phyloP scores from a whole-genome alignment of 2,888 invertebrate genomes.

The Ormyrus pomaceus region DNA sequence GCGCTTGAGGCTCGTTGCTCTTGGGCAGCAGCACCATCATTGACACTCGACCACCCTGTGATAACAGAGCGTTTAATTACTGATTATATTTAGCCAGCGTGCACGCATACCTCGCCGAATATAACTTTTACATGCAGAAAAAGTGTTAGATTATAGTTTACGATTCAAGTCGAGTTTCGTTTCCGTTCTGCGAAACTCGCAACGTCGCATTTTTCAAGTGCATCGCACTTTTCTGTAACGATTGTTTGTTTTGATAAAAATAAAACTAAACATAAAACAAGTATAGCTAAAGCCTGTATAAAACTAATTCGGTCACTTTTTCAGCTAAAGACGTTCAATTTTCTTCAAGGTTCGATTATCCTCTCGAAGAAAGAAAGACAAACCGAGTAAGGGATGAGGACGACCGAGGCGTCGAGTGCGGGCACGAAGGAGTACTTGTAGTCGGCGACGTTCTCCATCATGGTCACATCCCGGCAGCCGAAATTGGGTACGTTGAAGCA shows the following conservation, averaged over 20 bases:
- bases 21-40: conserved; percentile 81
- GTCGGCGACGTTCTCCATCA: conserved; percentile 82
- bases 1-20: conserved; percentile 74
- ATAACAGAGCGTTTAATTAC: not conserved
- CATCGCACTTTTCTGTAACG: too few relatives aligned
- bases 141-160: too few relatives aligned
- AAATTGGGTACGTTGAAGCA: conserved; percentile 81
- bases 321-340: too few relatives aligned
- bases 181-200: too few relatives aligned
- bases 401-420: conserved; percentile 81
- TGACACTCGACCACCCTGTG: conserved; percentile 80
- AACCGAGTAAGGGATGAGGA: conserved; percentile 87
- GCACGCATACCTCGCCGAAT: not conserved
- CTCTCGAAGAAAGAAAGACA: conserved; percentile 60
- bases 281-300: too few relatives aligned
- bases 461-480: conserved; percentile 80
- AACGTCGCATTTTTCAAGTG: too few relatives aligned
- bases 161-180: too few relatives aligned
- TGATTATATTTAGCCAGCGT: too few relatives aligned
- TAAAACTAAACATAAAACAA: too few relatives aligned
- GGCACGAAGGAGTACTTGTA: conserved; percentile 81
- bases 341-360: too few relatives aligned
- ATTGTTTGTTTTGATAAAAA: too few relatives aligned
- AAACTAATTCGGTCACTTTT: too few relatives aligned
- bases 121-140: not conserved